A percentile compares a stretch with the other conserved stretches of the same genome.
These are phyloP conservation scores for Nymphalis io DNA, from an alignment of 1,140 invertebrate species.

Conservation along the genomic window DNA sequence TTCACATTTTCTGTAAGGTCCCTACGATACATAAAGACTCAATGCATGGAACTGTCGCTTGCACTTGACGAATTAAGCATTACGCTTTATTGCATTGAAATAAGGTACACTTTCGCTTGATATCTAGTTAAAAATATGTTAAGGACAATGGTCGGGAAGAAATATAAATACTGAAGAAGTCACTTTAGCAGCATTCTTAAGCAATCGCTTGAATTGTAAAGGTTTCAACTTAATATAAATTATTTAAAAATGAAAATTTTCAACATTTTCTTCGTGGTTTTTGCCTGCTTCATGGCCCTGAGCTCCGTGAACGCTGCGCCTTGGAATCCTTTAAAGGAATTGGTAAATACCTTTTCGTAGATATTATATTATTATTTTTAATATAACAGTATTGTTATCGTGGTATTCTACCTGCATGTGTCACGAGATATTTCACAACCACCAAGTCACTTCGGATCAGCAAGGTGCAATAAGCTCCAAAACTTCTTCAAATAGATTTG, in stretches of 20 bases:
- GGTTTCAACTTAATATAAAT: not conserved
- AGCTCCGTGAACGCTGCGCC: constrained; percentile 29
- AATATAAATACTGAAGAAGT: not conserved
- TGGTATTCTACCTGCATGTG: no score
- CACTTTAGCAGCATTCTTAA: not conserved
- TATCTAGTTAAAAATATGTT: not conserved
- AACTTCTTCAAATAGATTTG: no score
- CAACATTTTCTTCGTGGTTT: constrained; percentile 25
- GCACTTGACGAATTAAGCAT: not conserved
- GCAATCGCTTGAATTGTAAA: not conserved
- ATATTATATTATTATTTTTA: no score
- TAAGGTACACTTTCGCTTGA: constrained; percentile 1
- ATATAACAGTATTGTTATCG: no score
- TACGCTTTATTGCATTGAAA: not conserved
- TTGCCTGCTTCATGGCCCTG: constrained; percentile 27
- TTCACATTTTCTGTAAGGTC: constrained; percentile 2
- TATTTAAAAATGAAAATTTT: constrained; percentile 22
- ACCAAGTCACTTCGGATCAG: no score
- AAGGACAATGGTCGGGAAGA: not conserved
- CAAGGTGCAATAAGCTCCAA: no score
- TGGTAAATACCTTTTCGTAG: constrained; percentile 27
- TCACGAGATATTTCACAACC: no score
- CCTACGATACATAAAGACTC: no score
- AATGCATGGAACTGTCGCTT: not conserved
- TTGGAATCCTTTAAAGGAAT: constrained; percentile 39